Conservation (phyloP, 2,113 vertebrate species). For the Vicugna pacos region DNA sequence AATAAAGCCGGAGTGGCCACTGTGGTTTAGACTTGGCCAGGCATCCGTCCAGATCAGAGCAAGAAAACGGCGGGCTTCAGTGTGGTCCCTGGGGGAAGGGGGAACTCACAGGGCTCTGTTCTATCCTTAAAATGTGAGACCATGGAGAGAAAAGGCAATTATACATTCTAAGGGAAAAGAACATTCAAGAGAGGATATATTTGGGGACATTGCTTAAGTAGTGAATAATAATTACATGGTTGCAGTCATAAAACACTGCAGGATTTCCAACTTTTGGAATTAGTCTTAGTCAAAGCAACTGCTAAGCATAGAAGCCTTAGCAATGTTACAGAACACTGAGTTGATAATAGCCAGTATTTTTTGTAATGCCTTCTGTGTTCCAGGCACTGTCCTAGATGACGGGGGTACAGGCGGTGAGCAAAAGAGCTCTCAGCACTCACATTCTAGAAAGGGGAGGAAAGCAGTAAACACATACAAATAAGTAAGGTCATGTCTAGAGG, state of each 20-base stretch:
- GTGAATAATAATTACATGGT: constrained; percentile 44
- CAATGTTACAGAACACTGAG: neutral
- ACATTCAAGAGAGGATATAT: constrained; percentile 8
- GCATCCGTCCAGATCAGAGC: neutral
- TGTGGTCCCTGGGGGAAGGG: neutral
- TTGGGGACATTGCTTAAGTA: constrained; percentile 1
- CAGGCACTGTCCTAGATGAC: neutral
- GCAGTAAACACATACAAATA: neutral
- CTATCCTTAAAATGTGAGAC: neutral
- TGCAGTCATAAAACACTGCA: neutral
- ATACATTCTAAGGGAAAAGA: neutral
- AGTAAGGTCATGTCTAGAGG: neutral
- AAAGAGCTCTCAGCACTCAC: neutral
- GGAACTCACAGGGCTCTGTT: neutral
- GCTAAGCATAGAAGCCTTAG: neutral
- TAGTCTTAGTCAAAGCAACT: neutral
- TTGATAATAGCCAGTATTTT: neutral
- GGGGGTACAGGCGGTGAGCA: neutral
- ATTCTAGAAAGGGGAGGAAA: neutral
- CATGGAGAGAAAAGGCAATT: neutral
- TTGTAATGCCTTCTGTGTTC: neutral
- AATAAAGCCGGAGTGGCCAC: neutral
- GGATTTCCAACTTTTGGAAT: constrained; percentile 6
- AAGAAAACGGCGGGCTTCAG: neutral
- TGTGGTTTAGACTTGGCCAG: neutral